These are phyloP conservation scores for Ameiurus melas DNA, from an alignment of 2,113 vertebrate species.

Conservation along the genomic window DNA sequence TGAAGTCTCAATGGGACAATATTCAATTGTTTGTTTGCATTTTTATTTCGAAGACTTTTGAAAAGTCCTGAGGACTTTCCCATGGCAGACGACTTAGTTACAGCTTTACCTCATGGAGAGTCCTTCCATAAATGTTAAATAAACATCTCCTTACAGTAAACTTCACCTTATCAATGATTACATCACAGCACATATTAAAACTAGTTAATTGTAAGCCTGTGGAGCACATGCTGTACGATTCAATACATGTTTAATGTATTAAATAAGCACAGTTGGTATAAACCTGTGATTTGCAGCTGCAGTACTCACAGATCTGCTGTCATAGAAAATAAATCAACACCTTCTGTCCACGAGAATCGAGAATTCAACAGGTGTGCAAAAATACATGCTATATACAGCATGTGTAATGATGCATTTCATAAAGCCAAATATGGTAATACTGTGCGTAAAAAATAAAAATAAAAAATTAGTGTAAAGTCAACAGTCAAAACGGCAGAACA, in stretches of 20 bases:
- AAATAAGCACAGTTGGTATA: neutral
- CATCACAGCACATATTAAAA: neutral
- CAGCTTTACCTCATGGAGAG: neutral
- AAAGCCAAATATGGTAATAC: neutral
- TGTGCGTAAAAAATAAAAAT: neutral
- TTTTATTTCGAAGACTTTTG: neutral
- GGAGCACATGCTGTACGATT: neutral
- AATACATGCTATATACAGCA: neutral
- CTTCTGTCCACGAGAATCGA: neutral
- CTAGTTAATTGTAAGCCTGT: neutral
- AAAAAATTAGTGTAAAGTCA: neutral
- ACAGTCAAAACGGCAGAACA: neutral
- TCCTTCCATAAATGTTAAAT: neutral
- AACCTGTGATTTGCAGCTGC: neutral
- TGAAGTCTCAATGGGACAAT: neutral
- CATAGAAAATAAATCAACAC: neutral
- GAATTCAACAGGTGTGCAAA: neutral
- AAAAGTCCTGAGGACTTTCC: neutral
- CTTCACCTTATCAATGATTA: neutral
- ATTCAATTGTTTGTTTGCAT: neutral
- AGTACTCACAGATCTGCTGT: neutral
- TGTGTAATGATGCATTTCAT: neutral
- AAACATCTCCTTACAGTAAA: neutral
- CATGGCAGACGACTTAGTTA: neutral
- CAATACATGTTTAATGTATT: neutral